Conservation (phyloP, 2,888 invertebrate species). For the Phortica okadai region DNA sequence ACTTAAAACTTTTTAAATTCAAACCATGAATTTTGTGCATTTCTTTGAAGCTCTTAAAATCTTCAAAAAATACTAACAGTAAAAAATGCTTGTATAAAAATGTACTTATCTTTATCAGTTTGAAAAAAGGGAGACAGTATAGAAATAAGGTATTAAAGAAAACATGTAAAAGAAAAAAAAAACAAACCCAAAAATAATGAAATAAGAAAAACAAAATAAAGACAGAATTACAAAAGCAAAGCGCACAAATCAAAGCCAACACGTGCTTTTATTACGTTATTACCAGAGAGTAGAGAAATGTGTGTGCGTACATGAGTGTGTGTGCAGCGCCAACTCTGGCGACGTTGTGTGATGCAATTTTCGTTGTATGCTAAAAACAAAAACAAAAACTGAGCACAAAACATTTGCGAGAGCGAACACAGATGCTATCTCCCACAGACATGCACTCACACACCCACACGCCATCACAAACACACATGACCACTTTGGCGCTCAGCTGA, state of each 20-base stretch:
- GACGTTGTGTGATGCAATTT: constrained; percentile 55
- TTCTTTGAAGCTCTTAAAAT: too few relatives aligned
- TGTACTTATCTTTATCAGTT: too few relatives aligned
- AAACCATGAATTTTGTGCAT: too few relatives aligned
- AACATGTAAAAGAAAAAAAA: constrained; percentile 44
- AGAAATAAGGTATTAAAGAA: constrained; percentile 45
- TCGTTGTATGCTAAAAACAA: constrained; percentile 40
- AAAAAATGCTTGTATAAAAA: too few relatives aligned
- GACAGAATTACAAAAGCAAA: constrained; percentile 54
- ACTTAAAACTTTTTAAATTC: too few relatives aligned
- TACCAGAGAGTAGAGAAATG: constrained; percentile 34
- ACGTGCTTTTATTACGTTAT: constrained; percentile 73
- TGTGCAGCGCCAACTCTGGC: constrained; percentile 35
- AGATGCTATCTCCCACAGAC: background rate
- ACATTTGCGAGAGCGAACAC: background rate
- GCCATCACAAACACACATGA: too few relatives aligned
- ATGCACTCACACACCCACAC: background rate
- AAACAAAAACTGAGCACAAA: constrained; percentile 30
- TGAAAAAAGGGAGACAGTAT: constrained; percentile 51
- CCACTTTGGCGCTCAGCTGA: too few relatives aligned
- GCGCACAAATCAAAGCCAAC: constrained; percentile 71
- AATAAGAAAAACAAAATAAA: constrained; percentile 35
- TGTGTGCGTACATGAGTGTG: constrained; percentile 35
- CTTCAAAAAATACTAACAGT: too few relatives aligned
- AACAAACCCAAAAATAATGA: constrained; percentile 46